Percentiles rank a stretch among this genome's conserved stretches.
Conservation (phyloP, 2,113 vertebrate species). For the Stegostoma tigrinum region DNA sequence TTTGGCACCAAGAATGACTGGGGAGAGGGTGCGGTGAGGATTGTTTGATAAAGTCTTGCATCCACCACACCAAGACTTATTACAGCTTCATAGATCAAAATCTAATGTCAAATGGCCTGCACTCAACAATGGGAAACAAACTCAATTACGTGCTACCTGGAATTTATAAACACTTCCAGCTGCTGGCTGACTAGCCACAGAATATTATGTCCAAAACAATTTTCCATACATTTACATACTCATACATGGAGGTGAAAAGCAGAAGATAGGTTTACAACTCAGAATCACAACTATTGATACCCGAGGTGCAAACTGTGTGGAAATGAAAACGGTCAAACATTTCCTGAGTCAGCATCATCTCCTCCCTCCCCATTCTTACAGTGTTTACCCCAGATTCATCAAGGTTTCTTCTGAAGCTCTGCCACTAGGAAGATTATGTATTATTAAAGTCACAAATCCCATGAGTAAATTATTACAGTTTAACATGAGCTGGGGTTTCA, state of each 20-base stretch:
- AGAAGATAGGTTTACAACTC: not conserved
- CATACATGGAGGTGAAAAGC: not conserved
- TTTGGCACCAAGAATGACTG: too few relatives aligned
- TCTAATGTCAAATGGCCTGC: not conserved
- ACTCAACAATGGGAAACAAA: not conserved
- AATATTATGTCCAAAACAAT: not conserved
- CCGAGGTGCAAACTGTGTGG: not conserved
- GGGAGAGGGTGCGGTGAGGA: too few relatives aligned
- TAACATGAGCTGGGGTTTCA: not conserved
- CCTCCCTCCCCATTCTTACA: too few relatives aligned
- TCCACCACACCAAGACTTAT: not conserved
- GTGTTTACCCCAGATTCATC: not conserved
- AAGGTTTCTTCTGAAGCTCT: not conserved
- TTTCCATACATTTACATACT: not conserved
- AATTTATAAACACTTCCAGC: not conserved
- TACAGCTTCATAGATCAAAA: not conserved
- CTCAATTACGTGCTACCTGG: not conserved
- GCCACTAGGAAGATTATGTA: not conserved
- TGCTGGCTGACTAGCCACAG: not conserved
- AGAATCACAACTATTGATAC: not conserved
- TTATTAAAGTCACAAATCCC: not conserved
- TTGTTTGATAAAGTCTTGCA: not conserved
- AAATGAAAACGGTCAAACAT: not conserved
- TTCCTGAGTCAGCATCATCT: not conserved
- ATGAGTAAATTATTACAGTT: not conserved